phyloP scores from a whole-genome alignment of 92 coral and sea anemone species.

The Heteractis magnifica region DNA sequence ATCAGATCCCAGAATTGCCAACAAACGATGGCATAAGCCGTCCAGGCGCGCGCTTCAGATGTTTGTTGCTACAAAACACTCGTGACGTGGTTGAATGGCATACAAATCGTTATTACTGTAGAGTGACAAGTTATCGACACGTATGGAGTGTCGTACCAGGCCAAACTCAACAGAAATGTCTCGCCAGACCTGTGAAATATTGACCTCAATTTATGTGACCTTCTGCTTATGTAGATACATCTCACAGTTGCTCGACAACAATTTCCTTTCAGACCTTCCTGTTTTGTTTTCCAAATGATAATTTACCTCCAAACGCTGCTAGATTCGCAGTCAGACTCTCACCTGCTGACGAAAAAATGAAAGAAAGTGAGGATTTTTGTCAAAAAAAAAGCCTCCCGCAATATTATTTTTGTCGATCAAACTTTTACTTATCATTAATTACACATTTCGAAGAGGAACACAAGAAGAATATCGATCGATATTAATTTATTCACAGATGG shows the following conservation, averaged over 20 bases:
- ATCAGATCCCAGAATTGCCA: slow-evolving; percentile 13
- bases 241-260: not conserved
- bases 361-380: not conserved
- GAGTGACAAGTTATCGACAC: slow-evolving; percentile 16
- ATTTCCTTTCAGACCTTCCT: not conserved
- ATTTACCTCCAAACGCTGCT: not conserved
- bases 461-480: no score
- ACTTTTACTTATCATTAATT: not conserved
- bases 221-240: slow-evolving; percentile 3
- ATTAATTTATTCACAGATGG: no score
- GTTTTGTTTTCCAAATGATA: not conserved
- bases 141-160: not conserved
- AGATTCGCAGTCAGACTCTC: not conserved
- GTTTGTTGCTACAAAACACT: slow-evolving; percentile 4
- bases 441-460: not conserved
- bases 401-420: not conserved
- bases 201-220: not conserved
- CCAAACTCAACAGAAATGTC: not conserved
- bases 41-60: slow-evolving; percentile 33
- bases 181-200: slow-evolving; percentile 8
- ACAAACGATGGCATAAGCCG: slow-evolving; percentile 5
- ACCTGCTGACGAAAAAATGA: slow-evolving; percentile 3
- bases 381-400: not conserved
- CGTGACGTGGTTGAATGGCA: slow-evolving; percentile 15
- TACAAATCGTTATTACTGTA: not conserved